These are phyloP conservation scores for Holotrichia oblita DNA, from an alignment of 1,140 invertebrate species.

Conservation along the genomic window DNA sequence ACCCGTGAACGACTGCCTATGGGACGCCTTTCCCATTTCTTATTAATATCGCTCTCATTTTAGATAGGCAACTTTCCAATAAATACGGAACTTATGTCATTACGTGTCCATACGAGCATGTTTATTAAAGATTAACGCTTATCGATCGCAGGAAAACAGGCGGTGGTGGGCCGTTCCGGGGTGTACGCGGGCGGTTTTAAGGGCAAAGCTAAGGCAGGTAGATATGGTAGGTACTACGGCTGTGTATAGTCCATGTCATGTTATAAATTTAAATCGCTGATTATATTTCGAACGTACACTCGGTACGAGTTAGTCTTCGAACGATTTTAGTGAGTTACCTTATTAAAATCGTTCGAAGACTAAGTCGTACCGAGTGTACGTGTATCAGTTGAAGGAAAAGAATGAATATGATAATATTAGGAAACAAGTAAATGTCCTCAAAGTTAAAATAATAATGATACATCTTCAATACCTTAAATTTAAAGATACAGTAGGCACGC, in stretches of 20 bases:
- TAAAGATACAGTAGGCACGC: too few relatives aligned
- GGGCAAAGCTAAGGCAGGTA: background rate
- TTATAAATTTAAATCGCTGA: background rate
- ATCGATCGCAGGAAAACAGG: background rate
- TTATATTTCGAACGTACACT: too few relatives aligned
- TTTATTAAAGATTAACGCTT: slow-evolving; percentile 35
- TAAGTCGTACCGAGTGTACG: too few relatives aligned
- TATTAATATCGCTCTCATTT: slow-evolving; percentile 21
- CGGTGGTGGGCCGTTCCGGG: background rate
- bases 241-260: background rate
- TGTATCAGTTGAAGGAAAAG: too few relatives aligned
- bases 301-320: too few relatives aligned
- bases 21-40: slow-evolving; percentile 21
- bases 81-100: slow-evolving; percentile 34
- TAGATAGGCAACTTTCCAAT: slow-evolving; percentile 35
- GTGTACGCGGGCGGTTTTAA: background rate
- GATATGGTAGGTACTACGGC: background rate
- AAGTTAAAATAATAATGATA: too few relatives aligned
- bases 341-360: too few relatives aligned
- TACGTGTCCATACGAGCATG: slow-evolving; percentile 32
- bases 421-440: too few relatives aligned
- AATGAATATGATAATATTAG: too few relatives aligned
- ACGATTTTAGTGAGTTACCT: too few relatives aligned
- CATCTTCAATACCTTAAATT: too few relatives aligned
- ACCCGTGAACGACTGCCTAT: background rate